Base-by-base conservation (phyloP, 2,113 vertebrate species). In the Apodemus sylvaticus region DNA sequence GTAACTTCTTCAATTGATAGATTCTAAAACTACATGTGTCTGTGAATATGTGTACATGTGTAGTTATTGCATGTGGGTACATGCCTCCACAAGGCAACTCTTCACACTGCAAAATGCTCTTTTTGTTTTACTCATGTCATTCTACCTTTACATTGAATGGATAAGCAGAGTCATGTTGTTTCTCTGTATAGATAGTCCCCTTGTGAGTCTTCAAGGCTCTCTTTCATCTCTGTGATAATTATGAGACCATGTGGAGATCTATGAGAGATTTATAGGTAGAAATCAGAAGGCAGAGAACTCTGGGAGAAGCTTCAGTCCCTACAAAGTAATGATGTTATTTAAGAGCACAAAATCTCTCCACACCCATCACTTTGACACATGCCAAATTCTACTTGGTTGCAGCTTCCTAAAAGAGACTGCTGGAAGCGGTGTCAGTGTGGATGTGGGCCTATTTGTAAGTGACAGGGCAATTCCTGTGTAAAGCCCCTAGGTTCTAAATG, bases 401-500 rank as follows among this genome's bases (percentile, higher is more conserved):
- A 94, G 36, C 34, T 39, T 96, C 34, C 91, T 77, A 13, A 91
- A 60, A 71, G 26, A n/a, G 53, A 20, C 42, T 78, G 62, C 91
- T 96, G 55, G 62, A 55, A 98, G 87, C 94, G 68, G 14, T 86
- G 92, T 86, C 86, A 78, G 34, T 73, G 83, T 78, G 64, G 31
- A 45, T 31, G 31, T n/a, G 31, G 71, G 66, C 77, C 68, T 77
- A 86, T 90, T 88, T 93, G 71, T 89, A 96, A 96, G 66, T 95
- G 78, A 93, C 89, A 90, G 89, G 86, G 87, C 74, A 95, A 86
- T 96, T 93, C 83, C 94, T 94, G 66, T 36, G 79, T 79, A 95
- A 74, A 96, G 94, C 62, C 91, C 66, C 13, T 71, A 78, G 86
- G 64, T 97, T 95, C 79, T 93, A 93, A 96, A 83, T 83, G 42